These are phyloP conservation scores for Peromyscus maniculatus DNA, from an alignment of 2,113 vertebrate species.

Conservation along the genomic window DNA sequence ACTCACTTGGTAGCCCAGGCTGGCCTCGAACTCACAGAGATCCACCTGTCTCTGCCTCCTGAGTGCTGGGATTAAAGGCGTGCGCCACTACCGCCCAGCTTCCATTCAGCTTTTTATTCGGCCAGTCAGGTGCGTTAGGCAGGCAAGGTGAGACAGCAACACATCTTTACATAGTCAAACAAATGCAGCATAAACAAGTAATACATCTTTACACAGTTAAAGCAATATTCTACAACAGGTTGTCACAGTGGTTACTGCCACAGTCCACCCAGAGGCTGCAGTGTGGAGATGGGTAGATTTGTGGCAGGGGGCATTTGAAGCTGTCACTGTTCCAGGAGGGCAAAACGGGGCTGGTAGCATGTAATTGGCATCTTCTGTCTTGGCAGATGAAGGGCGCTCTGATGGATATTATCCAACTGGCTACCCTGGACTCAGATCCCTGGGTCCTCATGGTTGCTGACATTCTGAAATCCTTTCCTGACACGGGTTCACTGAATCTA, in stretches of 20 bases:
- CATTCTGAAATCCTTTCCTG: slow-evolving; percentile 98
- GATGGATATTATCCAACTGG: slow-evolving; percentile 97
- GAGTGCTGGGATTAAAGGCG: no score
- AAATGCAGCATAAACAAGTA: background rate
- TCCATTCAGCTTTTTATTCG: background rate
- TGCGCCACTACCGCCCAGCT: no score
- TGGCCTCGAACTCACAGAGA: no score
- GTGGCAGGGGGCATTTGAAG: background rate
- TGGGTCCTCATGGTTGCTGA: slow-evolving; percentile 99
- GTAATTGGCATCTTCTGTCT: background rate
- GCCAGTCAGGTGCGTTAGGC: background rate
- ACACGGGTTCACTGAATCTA: slow-evolving; percentile 97
- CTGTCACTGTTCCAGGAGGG: background rate
- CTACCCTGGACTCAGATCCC: slow-evolving; percentile 97
- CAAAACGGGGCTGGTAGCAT: no score
- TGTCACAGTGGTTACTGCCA: background rate
- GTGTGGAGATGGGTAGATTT: background rate
- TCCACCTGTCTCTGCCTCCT: no score
- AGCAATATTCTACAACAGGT: background rate
- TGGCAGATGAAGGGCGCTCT: slow-evolving; percentile 95
- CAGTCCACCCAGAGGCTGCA: background rate
- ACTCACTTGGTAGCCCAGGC: no score
- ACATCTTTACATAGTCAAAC: background rate
- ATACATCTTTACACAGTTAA: background rate
- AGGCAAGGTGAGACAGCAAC: background rate